Percentiles rank a stretch among this genome's conserved stretches.
Evolutionary conservation across 2,113 vertebrate genomes (phyloP).

Genomic region (Erinaceus europaeus): DNA sequence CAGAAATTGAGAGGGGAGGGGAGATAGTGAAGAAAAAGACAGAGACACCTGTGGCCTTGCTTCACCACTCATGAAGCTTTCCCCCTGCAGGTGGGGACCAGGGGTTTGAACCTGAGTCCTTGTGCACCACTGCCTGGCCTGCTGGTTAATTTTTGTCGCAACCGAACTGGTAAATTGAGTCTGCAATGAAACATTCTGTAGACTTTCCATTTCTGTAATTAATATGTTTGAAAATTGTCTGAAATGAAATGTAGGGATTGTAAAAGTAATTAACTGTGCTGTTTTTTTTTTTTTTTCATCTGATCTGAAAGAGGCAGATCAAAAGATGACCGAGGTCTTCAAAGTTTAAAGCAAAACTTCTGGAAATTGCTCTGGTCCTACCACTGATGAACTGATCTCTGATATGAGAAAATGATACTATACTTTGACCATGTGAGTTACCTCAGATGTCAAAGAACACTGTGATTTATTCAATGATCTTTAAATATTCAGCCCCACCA

Average conservation of each 20-base stretch:
- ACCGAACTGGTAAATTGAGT: neutral
- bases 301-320: neutral
- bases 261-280: neutral
- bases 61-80: too few relatives aligned
- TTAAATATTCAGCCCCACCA: neutral
- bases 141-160: neutral
- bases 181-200: neutral
- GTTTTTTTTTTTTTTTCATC: neutral
- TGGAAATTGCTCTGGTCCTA: neutral
- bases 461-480: neutral
- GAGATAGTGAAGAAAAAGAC: too few relatives aligned
- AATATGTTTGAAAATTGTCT: neutral
- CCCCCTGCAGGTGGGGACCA: too few relatives aligned
- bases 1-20: too few relatives aligned
- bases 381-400: neutral
- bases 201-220: neutral
- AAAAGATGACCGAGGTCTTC: neutral
- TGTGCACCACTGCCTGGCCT: too few relatives aligned
- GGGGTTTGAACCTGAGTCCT: too few relatives aligned
- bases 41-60: too few relatives aligned
- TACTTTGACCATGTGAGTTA: neutral
- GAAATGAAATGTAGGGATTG: neutral
- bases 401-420: neutral
- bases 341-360: neutral
- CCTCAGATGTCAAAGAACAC: neutral